These are phyloP conservation scores for Diadema setosum DNA, from an alignment of 35 echinoderm and acorn worm genomes.

Conservation along the genomic window DNA sequence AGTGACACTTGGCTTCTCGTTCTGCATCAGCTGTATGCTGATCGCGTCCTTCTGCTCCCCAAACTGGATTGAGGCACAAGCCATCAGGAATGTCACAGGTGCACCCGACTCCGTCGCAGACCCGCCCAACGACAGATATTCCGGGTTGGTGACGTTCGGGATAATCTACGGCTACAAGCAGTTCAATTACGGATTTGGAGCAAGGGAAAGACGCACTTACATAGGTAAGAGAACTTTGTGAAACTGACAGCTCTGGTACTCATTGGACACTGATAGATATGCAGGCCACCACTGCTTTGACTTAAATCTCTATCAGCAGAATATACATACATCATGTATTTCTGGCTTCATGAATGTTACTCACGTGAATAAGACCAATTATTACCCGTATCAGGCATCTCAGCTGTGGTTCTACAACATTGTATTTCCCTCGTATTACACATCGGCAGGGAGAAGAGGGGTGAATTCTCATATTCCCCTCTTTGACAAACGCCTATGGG, in stretches of 20 bases:
- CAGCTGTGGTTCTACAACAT: too few relatives aligned
- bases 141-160: conserved; percentile 67
- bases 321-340: too few relatives aligned
- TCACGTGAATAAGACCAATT: too few relatives aligned
- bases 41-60: neutral
- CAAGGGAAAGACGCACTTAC: conserved; percentile 4
- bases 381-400: too few relatives aligned
- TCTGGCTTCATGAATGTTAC: too few relatives aligned
- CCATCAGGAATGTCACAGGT: neutral
- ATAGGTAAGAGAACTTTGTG: conserved; percentile 39
- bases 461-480: too few relatives aligned
- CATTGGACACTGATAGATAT: neutral
- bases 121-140: neutral
- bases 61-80: conserved; percentile 21
- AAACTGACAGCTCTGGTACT: neutral
- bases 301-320: too few relatives aligned
- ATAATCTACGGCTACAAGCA: conserved; percentile 55
- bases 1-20: neutral
- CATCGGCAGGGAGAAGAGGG: too few relatives aligned
- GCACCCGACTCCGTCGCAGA: neutral
- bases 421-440: too few relatives aligned
- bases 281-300: too few relatives aligned
- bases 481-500: too few relatives aligned
- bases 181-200: conserved; percentile 64
- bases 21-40: neutral